A percentile compares a stretch with the other conserved stretches of the same genome.
phyloP scores from a whole-genome alignment of 2,888 invertebrate genomes.

The Blera fallax region DNA sequence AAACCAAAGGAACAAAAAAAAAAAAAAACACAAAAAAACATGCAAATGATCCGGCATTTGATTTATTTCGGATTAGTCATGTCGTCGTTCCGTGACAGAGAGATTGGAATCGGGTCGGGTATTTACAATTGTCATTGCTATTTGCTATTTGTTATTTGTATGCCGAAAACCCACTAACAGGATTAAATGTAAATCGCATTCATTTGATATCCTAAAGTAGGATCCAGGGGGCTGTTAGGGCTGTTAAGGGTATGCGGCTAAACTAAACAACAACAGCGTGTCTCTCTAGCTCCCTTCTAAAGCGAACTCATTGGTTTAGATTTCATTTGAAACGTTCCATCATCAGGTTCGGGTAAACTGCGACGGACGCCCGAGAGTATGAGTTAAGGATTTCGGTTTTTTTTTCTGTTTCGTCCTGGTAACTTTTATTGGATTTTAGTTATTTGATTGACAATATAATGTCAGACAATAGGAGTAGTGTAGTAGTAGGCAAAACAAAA shows the following conservation, averaged over 20 bases:
- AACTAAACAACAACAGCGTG: background rate
- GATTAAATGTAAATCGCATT: constrained; percentile 70
- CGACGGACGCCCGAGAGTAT: background rate
- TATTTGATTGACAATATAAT: constrained; percentile 51
- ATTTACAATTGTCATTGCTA: constrained; percentile 64
- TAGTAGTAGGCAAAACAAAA: constrained; percentile 34
- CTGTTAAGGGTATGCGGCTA: background rate
- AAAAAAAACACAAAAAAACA: constrained; percentile 10
- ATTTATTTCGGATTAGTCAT: constrained; percentile 70
- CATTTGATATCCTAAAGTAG: constrained; percentile 47
- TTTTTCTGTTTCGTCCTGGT: background rate
- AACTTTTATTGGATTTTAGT: constrained; percentile 46
- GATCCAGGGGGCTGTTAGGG: background rate
- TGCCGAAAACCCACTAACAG: constrained; percentile 53
- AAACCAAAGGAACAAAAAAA: background rate
- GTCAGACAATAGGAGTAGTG: constrained; percentile 22
- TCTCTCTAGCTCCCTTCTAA: too few species aligned
- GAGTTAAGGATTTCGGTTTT: background rate
- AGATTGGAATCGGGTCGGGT: constrained; percentile 53
- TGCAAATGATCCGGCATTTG: constrained; percentile 58
- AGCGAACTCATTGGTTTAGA: constrained; percentile 11
- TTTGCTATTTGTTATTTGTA: constrained; percentile 47
- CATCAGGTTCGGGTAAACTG: background rate
- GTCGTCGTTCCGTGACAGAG: constrained; percentile 66
- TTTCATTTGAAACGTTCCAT: constrained; percentile 14